Evolutionary conservation across 2,113 vertebrate species (phyloP).

Genomic region (Eonycteris spelaea): DNA sequence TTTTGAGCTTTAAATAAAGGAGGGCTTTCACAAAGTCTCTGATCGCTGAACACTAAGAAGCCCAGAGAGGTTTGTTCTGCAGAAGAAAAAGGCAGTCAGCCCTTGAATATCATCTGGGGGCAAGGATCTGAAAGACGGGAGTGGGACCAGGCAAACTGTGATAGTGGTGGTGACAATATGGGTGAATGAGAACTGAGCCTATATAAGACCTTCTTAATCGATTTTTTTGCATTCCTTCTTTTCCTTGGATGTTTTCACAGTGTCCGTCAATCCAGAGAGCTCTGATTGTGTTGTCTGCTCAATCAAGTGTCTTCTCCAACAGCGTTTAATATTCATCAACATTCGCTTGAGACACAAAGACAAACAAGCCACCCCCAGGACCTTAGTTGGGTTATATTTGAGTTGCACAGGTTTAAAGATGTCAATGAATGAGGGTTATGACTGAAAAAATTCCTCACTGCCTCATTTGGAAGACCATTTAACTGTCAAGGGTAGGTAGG

Average conservation of each 20-base stretch:
- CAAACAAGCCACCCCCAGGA: too few relatives aligned
- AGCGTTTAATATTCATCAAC: neutral
- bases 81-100: neutral
- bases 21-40: neutral
- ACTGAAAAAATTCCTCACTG: neutral
- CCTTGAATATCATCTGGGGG: too few relatives aligned
- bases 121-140: neutral
- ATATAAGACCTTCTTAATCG: too few relatives aligned
- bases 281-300: neutral
- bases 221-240: neutral
- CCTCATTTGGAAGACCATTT: neutral
- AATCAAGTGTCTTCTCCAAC: neutral
- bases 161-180: fast-evolving
- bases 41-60: neutral
- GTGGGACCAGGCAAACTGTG: neutral
- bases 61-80: neutral
- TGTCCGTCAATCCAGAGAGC: neutral
- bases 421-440: neutral
- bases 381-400: neutral
- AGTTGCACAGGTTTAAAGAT: neutral
- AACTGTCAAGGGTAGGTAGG: neutral
- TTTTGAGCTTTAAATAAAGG: neutral
- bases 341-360: neutral
- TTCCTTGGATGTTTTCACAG: neutral
- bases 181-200: neutral